Evolutionary conservation across 2,888 invertebrate genomes (phyloP), one percentile per base, ranked within the genome.

Genomic region (Dendrolimus houi): DNA sequence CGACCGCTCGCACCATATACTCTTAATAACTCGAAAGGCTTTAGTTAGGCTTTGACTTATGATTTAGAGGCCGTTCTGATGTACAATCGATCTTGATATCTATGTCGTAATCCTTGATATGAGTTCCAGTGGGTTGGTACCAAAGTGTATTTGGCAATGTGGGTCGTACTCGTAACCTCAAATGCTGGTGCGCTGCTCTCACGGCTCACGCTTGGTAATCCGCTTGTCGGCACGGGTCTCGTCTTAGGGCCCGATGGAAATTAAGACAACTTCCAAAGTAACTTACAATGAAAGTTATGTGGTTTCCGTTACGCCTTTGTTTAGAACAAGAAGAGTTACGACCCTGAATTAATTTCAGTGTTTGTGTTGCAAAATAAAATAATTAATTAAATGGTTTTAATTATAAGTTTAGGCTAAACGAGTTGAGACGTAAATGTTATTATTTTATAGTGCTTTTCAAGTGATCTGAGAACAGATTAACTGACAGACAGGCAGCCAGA

Each of bases 91-190:
- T 82, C 29, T 29, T 29, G 29, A 29, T 29, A 29, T 29, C 29
- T 6, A 29, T 29, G 29, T 29, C 6, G 29, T 29, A 29, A 29
- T 29, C 82, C 75, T 68, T 69, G 71, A 74, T 81, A 79, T 80
- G 77, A 83, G 78, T 78, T 77, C 12, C 71, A 72, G 74, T 70
- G 66, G 71, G 72, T 71, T 72, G 74, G 75, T 74, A 66, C 66
- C 63, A 58, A 62, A 69, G 67, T 63, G 63, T 65, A 64, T 69
- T 66, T 71, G 64, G 62, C 57, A 63, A 65, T 68, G 69, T 67
- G 65, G 70, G 64, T 65, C 63, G 64, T 62, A 63, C 29, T 29
- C 29, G 6, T 41, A 29, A 29, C 29, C 29, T 29, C 29, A 68
- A 64, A 59, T 61, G 65, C 63, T 64, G 66, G 66, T 64, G 6